Conservation (phyloP, 2,888 invertebrate species). For the Malthinus flaveolus region DNA sequence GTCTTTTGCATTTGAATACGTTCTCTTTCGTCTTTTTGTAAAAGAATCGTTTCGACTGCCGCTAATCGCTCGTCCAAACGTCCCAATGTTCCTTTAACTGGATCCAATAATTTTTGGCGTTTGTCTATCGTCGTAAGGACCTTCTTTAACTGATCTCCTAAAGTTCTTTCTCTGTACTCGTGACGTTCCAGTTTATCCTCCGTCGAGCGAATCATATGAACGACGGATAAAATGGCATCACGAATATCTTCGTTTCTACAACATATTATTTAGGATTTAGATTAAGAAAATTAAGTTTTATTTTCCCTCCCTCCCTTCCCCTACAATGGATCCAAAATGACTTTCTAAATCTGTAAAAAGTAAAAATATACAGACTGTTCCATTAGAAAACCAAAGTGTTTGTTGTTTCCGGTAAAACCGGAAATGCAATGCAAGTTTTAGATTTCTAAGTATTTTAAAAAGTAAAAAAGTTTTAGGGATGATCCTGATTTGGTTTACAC, state of each 20-base stretch:
- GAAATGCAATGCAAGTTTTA: too few species aligned
- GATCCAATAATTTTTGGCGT: constrained; percentile 70
- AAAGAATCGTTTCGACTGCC: constrained; percentile 75
- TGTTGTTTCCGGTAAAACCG: too few species aligned
- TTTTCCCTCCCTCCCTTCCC: too few species aligned
- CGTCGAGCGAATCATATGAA: constrained; percentile 76
- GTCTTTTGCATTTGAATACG: constrained; percentile 66
- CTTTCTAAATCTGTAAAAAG: too few species aligned
- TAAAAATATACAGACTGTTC: too few species aligned
- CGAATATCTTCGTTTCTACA: constrained; percentile 71
- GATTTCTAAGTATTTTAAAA: too few species aligned
- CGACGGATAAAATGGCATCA: constrained; percentile 77
- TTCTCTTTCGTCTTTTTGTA: constrained; percentile 72
- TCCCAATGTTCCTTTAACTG: constrained; percentile 68
- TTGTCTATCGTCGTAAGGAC: constrained; percentile 72
- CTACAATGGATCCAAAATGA: too few species aligned
- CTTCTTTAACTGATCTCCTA: constrained; percentile 80
- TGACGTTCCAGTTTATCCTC: constrained; percentile 85
- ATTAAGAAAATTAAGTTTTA: too few species aligned
- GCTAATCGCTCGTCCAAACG: constrained; percentile 75
- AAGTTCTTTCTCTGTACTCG: constrained; percentile 76
- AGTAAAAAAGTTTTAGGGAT: too few species aligned
- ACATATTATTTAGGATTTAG: background rate
- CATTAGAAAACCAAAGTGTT: too few species aligned
- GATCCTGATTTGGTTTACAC: too few species aligned